A percentile compares a stretch with the other conserved stretches of the same genome.
phyloP scores from a whole-genome alignment of 2,797 vertebrate species.

The Spondyliosoma cantharus region DNA sequence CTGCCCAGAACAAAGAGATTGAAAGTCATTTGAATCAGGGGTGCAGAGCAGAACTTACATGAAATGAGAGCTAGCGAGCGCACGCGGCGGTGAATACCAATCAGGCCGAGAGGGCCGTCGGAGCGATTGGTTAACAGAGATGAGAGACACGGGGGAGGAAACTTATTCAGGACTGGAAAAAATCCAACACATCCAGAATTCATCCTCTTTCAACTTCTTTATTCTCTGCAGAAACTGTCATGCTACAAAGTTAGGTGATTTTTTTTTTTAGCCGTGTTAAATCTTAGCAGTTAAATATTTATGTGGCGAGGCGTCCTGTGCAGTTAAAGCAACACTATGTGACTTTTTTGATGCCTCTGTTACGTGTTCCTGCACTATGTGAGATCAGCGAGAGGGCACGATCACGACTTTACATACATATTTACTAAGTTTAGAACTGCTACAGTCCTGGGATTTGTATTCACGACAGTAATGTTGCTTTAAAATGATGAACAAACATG shows the following conservation, averaged over 20 bases:
- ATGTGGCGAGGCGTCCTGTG: background rate
- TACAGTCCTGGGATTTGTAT: no score
- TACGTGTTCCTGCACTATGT: no score
- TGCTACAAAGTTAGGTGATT: background rate
- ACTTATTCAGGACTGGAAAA: constrained; percentile 17
- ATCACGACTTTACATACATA: no score
- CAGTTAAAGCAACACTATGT: no score
- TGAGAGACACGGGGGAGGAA: constrained; percentile 10
- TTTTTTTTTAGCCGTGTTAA: background rate
- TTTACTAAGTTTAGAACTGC: no score
- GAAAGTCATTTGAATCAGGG: constrained; percentile 76
- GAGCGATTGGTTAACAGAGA: constrained; percentile 41
- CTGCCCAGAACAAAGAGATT: constrained; percentile 80
- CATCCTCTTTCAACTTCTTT: background rate
- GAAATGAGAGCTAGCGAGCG: constrained; percentile 61
- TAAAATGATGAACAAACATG: no score
- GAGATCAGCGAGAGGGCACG: no score
- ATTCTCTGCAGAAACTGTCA: background rate
- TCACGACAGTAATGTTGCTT: no score
- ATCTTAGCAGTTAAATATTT: background rate
- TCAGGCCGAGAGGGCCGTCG: constrained; percentile 45
- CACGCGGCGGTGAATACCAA: constrained; percentile 66
- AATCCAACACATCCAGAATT: constrained; percentile 1
- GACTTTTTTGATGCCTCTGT: no score
- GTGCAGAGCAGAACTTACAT: constrained; percentile 71